Evolutionary conservation across 2,113 vertebrate species (phyloP), one percentile per base, ranked within the genome.

Genomic region (Donacobius atricapilla): DNA sequence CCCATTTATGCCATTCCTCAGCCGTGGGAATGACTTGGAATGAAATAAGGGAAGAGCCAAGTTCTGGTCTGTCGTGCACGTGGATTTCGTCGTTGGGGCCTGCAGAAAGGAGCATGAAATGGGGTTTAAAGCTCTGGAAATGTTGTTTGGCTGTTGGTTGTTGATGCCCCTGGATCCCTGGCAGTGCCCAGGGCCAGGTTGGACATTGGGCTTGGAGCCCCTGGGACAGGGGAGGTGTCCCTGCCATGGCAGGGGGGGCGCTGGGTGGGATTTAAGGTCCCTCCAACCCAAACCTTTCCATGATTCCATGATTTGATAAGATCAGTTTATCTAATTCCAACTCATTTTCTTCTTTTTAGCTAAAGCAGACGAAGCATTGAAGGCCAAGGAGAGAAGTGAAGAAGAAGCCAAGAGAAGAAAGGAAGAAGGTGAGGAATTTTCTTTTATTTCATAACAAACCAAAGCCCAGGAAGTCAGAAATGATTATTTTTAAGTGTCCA

Each of bases 321-420:
- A 53, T 13, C 58, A 37, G 44, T 47, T 45, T 1, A n/a, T 47
- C 4, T 19, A 12, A 33, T 17, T 69, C 21, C 64, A 47, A 31
- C 69, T 50, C 56, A 3, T 70, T 33, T 51, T 81, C 84, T 31
- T 97, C 83, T 23, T 98, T 96, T 51, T 65, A 99, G 99, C 99
- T 48, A 99, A 99, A 98, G 99, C 99, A 31, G 99, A 99, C 56
- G 99, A 99, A 97, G 99, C 97, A 1, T 80, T 99, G 85, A 99
- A 98, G 96, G 99, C 99, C 83, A 99, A 99, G 97, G 98, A 99
- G 94, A 99, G 98, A 95, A 98, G 98, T 90, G 99, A 99, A 83
- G 99, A 99, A 65, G 99, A 99, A 94, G 98, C 98, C 11, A 98
- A 97, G 90, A 99, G 98, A 96, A 98, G 98, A 86, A 98, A 98